These are phyloP conservation scores for Ischnura elegans DNA, from an alignment of 2,888 invertebrate species.

Conservation along the genomic window DNA sequence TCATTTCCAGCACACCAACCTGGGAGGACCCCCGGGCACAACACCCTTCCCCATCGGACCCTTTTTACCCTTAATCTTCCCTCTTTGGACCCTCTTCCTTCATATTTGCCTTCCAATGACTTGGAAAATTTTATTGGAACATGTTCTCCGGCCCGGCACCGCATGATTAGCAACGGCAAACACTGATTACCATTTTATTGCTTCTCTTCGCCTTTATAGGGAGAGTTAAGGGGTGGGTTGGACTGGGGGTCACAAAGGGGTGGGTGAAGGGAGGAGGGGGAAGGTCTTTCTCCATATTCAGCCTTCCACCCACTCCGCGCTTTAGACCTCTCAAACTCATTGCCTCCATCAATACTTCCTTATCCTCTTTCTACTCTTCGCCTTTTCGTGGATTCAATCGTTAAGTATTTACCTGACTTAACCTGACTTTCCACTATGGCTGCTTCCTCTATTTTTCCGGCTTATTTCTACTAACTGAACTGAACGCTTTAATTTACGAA, in stretches of 20 bases:
- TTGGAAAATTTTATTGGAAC: slow-evolving; percentile 73
- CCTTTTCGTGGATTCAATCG: background rate
- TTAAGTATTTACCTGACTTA: background rate
- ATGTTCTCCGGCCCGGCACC: slow-evolving; percentile 72
- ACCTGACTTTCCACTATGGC: too few species aligned
- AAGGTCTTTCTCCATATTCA: background rate
- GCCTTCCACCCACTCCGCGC: slow-evolving; percentile 22
- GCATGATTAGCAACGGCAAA: slow-evolving; percentile 84
- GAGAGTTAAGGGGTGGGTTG: slow-evolving; percentile 44
- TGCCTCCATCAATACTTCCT: background rate
- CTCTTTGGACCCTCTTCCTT: slow-evolving; percentile 76
- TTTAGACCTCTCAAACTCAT: slow-evolving; percentile 32
- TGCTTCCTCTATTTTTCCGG: too few species aligned
- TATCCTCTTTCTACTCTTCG: background rate
- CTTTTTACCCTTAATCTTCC: slow-evolving; percentile 76
- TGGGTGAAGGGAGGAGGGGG: background rate
- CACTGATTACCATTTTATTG: slow-evolving; percentile 87
- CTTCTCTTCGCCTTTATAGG: slow-evolving; percentile 74
- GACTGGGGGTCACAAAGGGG: background rate
- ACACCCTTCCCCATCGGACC: too few species aligned
- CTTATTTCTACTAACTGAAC: too few species aligned
- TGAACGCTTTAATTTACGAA: too few species aligned
- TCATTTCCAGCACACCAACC: too few species aligned
- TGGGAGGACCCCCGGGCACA: too few species aligned
- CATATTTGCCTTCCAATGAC: slow-evolving; percentile 76